Conservation (phyloP, 2,888 invertebrate genomes). For the Drosophila quinaria region DNA sequence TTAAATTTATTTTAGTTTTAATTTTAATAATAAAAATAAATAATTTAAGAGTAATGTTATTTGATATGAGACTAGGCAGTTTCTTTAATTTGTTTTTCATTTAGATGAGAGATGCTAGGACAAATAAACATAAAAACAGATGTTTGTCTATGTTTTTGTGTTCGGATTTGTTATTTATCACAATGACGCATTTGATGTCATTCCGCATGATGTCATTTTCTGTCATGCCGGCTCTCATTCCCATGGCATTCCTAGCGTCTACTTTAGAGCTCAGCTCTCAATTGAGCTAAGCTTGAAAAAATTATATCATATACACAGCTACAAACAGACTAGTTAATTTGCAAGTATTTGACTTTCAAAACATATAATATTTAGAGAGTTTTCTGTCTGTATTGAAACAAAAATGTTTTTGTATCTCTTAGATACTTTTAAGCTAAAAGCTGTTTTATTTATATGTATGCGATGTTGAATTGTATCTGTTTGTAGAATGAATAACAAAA, state of each 20-base stretch:
- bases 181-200: constrained; percentile 44
- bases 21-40: not conserved
- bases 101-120: not conserved
- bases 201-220: constrained; percentile 70
- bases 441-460: constrained; percentile 12
- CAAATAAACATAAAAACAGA: constrained; percentile 5
- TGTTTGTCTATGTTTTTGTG: constrained; percentile 12
- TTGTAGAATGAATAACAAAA: constrained; percentile 34
- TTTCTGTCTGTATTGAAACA: constrained; percentile 8
- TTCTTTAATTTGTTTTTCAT: not conserved
- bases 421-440: constrained; percentile 12
- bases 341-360: constrained; percentile 18
- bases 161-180: constrained; percentile 20
- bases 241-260: constrained; percentile 21
- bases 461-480: constrained; percentile 24
- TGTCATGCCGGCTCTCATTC: constrained; percentile 29
- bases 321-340: constrained; percentile 11
- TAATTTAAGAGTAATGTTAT: not conserved
- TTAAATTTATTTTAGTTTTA: too few relatives aligned
- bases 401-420: constrained; percentile 13
- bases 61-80: not conserved
- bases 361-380: constrained; percentile 20
- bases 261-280: constrained; percentile 4
- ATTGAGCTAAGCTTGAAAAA: constrained; percentile 22
- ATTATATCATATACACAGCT: not conserved